Base-by-base conservation (phyloP, 2,888 invertebrate genomes). In the Plutella xylostella region DNA sequence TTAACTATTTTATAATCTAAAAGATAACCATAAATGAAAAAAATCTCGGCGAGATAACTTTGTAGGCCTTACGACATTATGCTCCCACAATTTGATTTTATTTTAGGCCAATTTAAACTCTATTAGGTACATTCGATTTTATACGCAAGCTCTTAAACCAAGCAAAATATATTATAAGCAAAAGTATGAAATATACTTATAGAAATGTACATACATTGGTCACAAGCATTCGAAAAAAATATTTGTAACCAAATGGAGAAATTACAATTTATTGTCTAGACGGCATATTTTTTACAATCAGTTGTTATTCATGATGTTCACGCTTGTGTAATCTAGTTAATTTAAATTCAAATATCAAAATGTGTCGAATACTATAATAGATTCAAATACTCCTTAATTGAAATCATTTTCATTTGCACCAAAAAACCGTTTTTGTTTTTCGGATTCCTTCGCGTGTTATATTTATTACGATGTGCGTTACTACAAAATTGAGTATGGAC, bases 1-100 rank as follows among this genome's bases (percentile, higher is more conserved):
- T 55, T 58, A 55, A 58, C 71, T 78, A 78, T 72, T 73, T 42
- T 42, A 42, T 73, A 73, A 77, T 69, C 63, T 60, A 75, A 60
- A 58, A 58, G 54, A 62, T 56, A 58, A 61, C 50, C 17, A 55
- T 49, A 49, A 60, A 56, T 57, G 45, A 52, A 60, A 62, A 59
- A 58, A 48, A 63, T 67, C 49, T 56, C 51, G 50, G 60, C 58
- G 53, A 54, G 61, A 65, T 17, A 55, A 55, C 62, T 55, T 60
- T 54, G 25, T 65, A 70, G 69, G 69, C 68, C 68, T 58, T 52
- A 51, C 49, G 53, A 51, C 49, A 52, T 56, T 55, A 55, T 58
- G 55, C 55, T 55, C 57, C 40, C 51, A 48, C 51, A 58, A 55
- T 51, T 51, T 41, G 51, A 42, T 51, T 52, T 51, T 53, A 51